Evolutionary conservation across 2,797 vertebrate genomes (phyloP).

Genomic region (Brotogeris chrysoptera): DNA sequence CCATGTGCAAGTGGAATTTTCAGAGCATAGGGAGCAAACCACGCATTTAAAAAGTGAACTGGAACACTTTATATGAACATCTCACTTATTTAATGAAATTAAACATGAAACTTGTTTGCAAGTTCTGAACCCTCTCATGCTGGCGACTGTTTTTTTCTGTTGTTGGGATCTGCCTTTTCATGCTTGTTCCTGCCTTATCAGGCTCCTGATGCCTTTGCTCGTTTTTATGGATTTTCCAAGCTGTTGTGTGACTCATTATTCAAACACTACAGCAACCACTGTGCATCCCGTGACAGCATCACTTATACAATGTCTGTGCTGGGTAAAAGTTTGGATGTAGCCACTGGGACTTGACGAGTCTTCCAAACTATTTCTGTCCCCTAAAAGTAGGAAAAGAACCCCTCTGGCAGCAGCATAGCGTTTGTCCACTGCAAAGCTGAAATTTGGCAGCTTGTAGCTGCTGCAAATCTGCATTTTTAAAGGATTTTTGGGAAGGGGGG

Average conservation of each 20-base stretch:
- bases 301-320: slow-evolving; percentile 49
- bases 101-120: background rate
- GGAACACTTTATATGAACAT: background rate
- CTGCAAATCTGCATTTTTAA: background rate
- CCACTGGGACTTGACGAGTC: background rate
- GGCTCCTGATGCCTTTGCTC: background rate
- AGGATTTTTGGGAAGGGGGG: fast-evolving
- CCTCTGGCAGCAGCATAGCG: background rate
- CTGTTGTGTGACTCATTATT: slow-evolving; percentile 66
- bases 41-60: background rate
- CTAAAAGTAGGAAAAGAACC: background rate
- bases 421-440: background rate
- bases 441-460: background rate
- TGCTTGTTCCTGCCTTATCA: slow-evolving; percentile 11
- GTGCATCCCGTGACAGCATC: slow-evolving; percentile 57
- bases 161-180: background rate
- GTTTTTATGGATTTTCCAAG: slow-evolving; percentile 59
- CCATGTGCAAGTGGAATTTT: background rate
- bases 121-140: background rate
- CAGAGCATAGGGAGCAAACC: background rate
- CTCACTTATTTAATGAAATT: background rate
- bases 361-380: slow-evolving; percentile 25
- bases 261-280: slow-evolving; percentile 57
- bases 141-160: background rate
- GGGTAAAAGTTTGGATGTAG: slow-evolving; percentile 51